Conservation (phyloP, 1,140 invertebrate genomes). For the Chionoecetes opilio region DNA sequence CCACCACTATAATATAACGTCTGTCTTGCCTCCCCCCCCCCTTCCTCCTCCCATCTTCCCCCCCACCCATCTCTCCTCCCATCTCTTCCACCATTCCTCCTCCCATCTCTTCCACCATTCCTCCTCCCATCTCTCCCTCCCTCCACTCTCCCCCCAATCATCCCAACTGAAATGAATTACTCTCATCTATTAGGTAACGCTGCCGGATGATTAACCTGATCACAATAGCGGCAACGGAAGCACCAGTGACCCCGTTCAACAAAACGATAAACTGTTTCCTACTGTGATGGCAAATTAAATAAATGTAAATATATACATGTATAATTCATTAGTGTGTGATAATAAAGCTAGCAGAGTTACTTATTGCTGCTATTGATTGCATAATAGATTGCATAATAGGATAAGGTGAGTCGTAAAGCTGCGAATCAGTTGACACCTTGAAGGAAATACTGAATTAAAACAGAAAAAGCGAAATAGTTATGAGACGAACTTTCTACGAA, state of each 20-base stretch:
- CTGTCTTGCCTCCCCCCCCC: neutral
- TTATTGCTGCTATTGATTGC: too few relatives aligned
- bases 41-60: neutral
- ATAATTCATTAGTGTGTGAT: too few relatives aligned
- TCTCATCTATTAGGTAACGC: neutral
- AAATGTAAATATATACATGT: neutral
- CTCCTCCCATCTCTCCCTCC: neutral
- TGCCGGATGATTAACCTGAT: neutral
- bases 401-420: too few relatives aligned
- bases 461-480: too few relatives aligned
- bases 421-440: too few relatives aligned
- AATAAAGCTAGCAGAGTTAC: too few relatives aligned
- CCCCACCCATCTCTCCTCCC: neutral
- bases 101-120: neutral
- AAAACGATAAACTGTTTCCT: neutral
- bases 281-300: neutral
- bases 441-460: too few relatives aligned
- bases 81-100: too few relatives aligned
- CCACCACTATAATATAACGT: neutral
- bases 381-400: too few relatives aligned
- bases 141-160: slow-evolving; percentile 5
- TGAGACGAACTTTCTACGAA: too few relatives aligned
- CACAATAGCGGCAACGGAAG: neutral
- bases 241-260: neutral
- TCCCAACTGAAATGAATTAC: slow-evolving; percentile 32